phyloP scores from a whole-genome alignment of 2,888 invertebrate species.

The Choristoneura rosaceana region DNA sequence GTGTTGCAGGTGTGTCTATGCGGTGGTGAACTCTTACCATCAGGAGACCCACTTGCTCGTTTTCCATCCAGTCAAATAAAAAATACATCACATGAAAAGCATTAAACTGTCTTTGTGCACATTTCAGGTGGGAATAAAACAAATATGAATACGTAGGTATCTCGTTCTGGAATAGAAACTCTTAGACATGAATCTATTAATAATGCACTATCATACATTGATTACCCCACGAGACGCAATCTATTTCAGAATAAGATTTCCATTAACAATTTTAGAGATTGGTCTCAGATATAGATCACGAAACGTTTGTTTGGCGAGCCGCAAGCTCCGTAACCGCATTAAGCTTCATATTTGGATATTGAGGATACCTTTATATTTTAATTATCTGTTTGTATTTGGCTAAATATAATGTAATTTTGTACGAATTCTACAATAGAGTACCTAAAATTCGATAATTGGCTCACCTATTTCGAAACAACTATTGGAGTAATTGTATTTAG shows the following conservation, averaged over 20 bases:
- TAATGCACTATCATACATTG: conserved; percentile 3
- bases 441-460: background rate
- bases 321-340: conserved; percentile 2
- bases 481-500: too few relatives aligned
- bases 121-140: conserved; percentile 4
- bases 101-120: background rate
- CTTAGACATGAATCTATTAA: background rate
- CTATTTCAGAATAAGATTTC: conserved; percentile 11
- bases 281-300: background rate
- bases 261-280: background rate
- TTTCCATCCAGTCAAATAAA: too few relatives aligned
- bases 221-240: background rate
- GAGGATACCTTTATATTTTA: background rate
- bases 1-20: too few relatives aligned
- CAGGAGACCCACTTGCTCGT: too few relatives aligned
- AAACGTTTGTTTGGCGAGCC: conserved; percentile 4
- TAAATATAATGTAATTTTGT: background rate
- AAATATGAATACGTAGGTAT: too few relatives aligned
- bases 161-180: conserved; percentile 1
- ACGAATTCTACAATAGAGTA: background rate
- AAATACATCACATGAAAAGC: background rate
- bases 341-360: background rate
- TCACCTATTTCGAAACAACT: too few relatives aligned
- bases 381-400: background rate
- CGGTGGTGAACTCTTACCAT: too few relatives aligned